Conservation (phyloP, 2,888 invertebrate species). For the Drosophila tripunctata region DNA sequence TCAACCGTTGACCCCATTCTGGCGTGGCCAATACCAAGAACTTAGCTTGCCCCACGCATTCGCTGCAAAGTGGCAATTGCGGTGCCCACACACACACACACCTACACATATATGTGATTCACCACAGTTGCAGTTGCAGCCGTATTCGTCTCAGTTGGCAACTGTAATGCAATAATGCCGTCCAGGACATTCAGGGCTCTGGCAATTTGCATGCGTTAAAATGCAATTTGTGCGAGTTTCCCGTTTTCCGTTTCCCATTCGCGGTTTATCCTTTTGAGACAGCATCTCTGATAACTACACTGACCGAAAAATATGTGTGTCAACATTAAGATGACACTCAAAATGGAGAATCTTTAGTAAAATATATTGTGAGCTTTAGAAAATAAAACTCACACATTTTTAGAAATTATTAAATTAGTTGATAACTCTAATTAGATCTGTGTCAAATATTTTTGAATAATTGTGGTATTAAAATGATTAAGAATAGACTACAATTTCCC, state of each 20-base stretch:
- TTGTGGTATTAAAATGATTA: no score
- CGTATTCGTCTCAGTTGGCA: constrained; percentile 26
- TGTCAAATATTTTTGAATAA: no score
- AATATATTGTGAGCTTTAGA: no score
- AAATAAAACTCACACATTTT: neutral
- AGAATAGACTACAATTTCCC: neutral
- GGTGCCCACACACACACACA: constrained; percentile 18
- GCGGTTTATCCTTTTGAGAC: constrained; percentile 47
- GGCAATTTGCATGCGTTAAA: constrained; percentile 81
- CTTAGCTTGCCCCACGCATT: constrained; percentile 19
- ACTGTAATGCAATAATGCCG: constrained; percentile 74
- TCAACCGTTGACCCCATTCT: constrained; percentile 47
- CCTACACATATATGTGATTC: neutral
- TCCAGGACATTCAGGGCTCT: constrained; percentile 44
- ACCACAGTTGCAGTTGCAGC: constrained; percentile 7
- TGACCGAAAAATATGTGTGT: neutral
- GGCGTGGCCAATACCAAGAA: constrained; percentile 3
- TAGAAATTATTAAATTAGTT: no score
- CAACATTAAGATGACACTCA: no score
- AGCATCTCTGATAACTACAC: neutral
- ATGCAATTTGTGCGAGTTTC: constrained; percentile 77
- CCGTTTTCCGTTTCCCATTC: constrained; percentile 51
- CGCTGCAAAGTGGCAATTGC: constrained; percentile 65
- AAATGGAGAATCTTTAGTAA: no score
- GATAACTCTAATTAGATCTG: no score